Base-by-base conservation (phyloP, 23 tunicate species). In the Diplosoma virens region DNA sequence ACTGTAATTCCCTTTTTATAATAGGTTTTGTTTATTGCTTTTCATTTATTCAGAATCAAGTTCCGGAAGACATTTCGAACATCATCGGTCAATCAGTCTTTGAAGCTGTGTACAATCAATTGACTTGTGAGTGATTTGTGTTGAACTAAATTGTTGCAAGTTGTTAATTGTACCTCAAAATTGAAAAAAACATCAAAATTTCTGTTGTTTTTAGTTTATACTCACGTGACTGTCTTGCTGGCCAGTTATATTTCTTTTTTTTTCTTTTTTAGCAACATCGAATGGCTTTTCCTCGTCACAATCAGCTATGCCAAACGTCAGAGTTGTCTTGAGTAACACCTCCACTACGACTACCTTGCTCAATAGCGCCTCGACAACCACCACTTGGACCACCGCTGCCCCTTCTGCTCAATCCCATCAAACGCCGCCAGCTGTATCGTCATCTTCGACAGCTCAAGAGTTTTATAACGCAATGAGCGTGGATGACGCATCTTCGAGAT, bases 11-110 rank as follows among this genome's bases (percentile, higher is more conserved):
- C 14, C 9, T 41, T 7, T 14, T 41, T 41, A 7, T 46, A 11
- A 16, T 41, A 7, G 50, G 9, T 41, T 41, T 41, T 41, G 50
- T 14, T 41, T 7, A 14, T 41, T 41, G 9, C 50, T 7, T 7
- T 41, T 9, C 9, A 55, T 68, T 25, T 66, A 66, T 66, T 3
- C 30, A 65, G 76, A 55, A 76, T 1, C 86, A 82, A 72, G 69
- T 67, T 25, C 71, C 75, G 0, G 47, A 45, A 33, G 79, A 79
- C 58, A 41, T 86, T 22, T 59, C 92, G 1, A 73, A 59, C 73
- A 86, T 86, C 0, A 36, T 86, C 1, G 84, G 80, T 24, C 83
- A 86, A 23, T 59, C 75, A 6, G 92, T 86, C 33, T 45, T 48
- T 35, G 50, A 79, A 27, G 80, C 76, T 2, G 48, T 86, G 66